These are phyloP conservation scores for Macrotus californicus DNA, from an alignment of 2,113 vertebrate species.

Conservation along the genomic window DNA sequence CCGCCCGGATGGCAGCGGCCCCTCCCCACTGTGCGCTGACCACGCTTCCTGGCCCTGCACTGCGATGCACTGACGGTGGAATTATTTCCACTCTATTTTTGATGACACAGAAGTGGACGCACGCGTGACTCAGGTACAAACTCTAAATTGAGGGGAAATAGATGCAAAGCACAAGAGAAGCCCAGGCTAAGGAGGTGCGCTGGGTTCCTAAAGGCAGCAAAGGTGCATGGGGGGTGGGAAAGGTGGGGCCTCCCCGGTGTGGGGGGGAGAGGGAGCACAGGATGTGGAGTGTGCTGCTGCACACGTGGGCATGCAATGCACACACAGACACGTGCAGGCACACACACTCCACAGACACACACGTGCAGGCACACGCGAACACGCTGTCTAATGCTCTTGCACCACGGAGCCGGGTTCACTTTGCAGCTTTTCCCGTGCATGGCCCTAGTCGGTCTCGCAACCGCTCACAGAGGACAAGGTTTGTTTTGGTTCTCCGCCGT, in stretches of 20 bases:
- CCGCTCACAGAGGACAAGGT: not conserved
- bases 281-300: no score
- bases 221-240: accelerated
- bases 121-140: not conserved
- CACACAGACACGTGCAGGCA: not conserved
- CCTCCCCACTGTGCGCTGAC: accelerated
- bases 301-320: accelerated
- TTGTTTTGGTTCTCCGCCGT: accelerated
- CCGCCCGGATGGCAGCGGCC: not conserved
- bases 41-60: accelerated
- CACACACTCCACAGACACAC: accelerated
- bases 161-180: not conserved
- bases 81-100: not conserved
- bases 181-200: accelerated
- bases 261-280: not conserved
- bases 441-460: not conserved
- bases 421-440: no score
- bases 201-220: not conserved
- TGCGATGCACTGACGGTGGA: accelerated
- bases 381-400: not conserved
- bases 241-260: not conserved
- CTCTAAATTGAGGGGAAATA: not conserved
- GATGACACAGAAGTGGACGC: not conserved
- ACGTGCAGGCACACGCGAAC: accelerated
- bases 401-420: not conserved